Evolutionary conservation across 2,797 vertebrate genomes (phyloP), one percentile per base, ranked within the genome.

Genomic region (Zenarchopterus dispar): DNA sequence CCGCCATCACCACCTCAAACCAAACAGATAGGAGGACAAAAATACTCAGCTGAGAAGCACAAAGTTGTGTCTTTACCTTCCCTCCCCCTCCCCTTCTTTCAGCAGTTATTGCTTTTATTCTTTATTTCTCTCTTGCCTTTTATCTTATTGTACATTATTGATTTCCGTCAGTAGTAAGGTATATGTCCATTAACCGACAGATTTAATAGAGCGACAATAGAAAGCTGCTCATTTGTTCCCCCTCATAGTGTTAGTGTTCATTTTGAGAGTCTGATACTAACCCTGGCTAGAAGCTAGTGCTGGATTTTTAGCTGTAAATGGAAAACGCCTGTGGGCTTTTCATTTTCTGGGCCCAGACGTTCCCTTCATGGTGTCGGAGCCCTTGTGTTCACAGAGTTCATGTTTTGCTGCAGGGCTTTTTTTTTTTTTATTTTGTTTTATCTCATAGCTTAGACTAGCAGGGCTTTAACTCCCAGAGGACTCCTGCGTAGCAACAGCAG

Each of bases 321-420:
- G 96, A 99, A 99, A 98, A 95, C 11, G 96, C 97, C 96, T 95
- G 93, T 92, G 95, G 97, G 93, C 96, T 97, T 98, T 98, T 98
- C 96, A 97, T 97, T 98, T 98, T 97, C 96, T 97, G 94, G 95
- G 96, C 96, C 96, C 96, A 97, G 96, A 96, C 97, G 96, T 99
- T 98, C 97, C 96, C 96, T 97, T 95, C 95, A 96, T 95, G 96
- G 96, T 97, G 97, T 97, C 96, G 94, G 95, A 99, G 96, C 96
- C 97, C 96, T 97, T 96, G 96, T 98, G 96, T 93, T 98, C 96
- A 94, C 96, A 96, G 96, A 97, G 97, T 98, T 99, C 97, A 97
- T 98, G 96, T 98, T 97, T 96, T 90, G 96, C 97, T 94, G 92
- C 92, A 72, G 96, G 97, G 95, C 93, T 93, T 96, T 86, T 96